Base-by-base conservation (phyloP, 2,797 vertebrate species). In the Crocidura indochinensis region DNA sequence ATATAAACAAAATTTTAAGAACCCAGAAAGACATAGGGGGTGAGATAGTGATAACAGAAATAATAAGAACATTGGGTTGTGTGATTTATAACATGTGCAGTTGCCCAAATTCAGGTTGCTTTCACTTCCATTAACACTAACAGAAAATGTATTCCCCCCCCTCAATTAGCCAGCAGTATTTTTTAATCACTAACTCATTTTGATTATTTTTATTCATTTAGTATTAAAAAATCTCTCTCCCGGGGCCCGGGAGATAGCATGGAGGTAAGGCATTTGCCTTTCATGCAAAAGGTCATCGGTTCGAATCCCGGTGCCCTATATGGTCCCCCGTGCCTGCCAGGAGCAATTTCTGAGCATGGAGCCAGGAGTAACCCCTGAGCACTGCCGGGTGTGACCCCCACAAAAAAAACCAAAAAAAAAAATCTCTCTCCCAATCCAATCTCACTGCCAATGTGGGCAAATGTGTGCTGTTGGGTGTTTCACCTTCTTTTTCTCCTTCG, bases 371-470 rank as follows among this genome's bases (percentile, higher is more conserved):
- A n/a, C n/a, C n/a, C n/a, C n/a, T n/a, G n/a, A n/a, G n/a, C n/a
- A n/a, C n/a, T n/a, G n/a, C n/a, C n/a, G n/a, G n/a, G n/a, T n/a
- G n/a, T n/a, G n/a, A n/a, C n/a, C n/a, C n/a, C n/a, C n/a, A n/a
- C n/a, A n/a, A n/a, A n/a, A n/a, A n/a, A n/a, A n/a, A n/a, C n/a
- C n/a, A n/a, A n/a, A n/a, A n/a, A n/a, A 51, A 82, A 84, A 1
- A 12, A n/a, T 72, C 60, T 79, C 9, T 84, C n/a, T 10, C 44
- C 73, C 22, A 62, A 38, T 64, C 86, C 44, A 26, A 64, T 85
- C 84, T 86, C 19, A 60, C 24, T 73, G 84, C 72, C 91, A 85
- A 31, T 64, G 27, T 29, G 12, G 77, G 73, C 56, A 94, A 95
- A 80, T 14, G 20, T 46, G 46, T 69, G 53, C n/a, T n/a, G n/a